Percentiles rank a stretch among this genome's conserved stretches.
Conservation (phyloP, 1,140 invertebrate species). For the Drosophila insularis region DNA sequence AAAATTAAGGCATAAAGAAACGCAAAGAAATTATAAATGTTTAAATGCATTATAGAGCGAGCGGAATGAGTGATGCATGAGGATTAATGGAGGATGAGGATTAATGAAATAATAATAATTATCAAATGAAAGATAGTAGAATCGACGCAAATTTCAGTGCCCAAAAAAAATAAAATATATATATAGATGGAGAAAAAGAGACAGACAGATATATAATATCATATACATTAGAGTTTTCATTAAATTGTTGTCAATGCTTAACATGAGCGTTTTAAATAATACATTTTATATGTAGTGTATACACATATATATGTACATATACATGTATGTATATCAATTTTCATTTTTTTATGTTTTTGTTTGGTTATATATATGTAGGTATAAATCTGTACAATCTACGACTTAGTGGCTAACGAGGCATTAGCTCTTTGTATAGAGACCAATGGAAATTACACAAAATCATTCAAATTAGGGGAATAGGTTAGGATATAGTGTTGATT, state of each 20-base stretch:
- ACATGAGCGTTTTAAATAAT: slow-evolving; percentile 29
- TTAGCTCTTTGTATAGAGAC: not conserved
- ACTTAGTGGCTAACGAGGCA: not conserved
- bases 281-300: slow-evolving; percentile 7
- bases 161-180: slow-evolving; percentile 7
- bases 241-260: slow-evolving; percentile 27
- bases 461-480: not conserved
- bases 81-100: not conserved
- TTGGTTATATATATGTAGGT: slow-evolving; percentile 12
- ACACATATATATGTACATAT: not conserved
- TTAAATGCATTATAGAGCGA: not conserved
- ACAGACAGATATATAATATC: slow-evolving; percentile 48
- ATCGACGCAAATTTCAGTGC: slow-evolving; percentile 35
- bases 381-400: slow-evolving; percentile 13
- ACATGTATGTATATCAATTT: slow-evolving; percentile 14
- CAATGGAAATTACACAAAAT: not conserved
- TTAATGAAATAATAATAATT: not conserved
- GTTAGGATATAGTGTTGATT: not conserved
- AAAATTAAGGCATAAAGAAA: slow-evolving; percentile 1
- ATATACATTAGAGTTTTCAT: slow-evolving; percentile 48
- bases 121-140: slow-evolving; percentile 3
- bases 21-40: slow-evolving; percentile 40
- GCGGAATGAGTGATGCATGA: slow-evolving; percentile 13
- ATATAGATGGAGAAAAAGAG: slow-evolving; percentile 35
- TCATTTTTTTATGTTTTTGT: not conserved